Evolutionary conservation across 1,140 invertebrate genomes (phyloP).

Genomic region (Aphelinus certus): DNA sequence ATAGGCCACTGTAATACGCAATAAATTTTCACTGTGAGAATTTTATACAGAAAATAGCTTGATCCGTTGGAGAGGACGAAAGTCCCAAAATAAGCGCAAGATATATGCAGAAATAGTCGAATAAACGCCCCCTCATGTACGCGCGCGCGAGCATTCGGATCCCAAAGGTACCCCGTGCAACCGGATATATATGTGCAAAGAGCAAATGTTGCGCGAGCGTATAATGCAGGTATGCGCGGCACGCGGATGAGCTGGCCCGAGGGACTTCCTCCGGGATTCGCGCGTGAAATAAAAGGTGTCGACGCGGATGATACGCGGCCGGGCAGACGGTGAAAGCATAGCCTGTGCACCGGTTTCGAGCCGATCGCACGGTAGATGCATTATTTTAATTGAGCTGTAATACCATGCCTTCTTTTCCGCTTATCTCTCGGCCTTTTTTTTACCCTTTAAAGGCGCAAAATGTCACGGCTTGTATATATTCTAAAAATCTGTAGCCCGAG

Average conservation of each 20-base stretch:
- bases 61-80: no score
- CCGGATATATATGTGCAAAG: slow-evolving; percentile 18
- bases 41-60: no score
- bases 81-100: no score
- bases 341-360: background rate
- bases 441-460: background rate
- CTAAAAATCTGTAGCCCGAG: no score
- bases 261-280: slow-evolving; percentile 31
- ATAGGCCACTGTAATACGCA: no score
- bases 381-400: background rate
- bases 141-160: no score
- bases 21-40: no score
- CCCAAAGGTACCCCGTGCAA: background rate
- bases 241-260: slow-evolving; percentile 5
- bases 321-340: background rate
- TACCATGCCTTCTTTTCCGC: background rate
- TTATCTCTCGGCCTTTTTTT: background rate
- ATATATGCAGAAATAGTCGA: no score
- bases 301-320: slow-evolving; percentile 14
- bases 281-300: slow-evolving; percentile 27
- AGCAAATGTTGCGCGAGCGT: background rate
- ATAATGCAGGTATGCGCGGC: background rate
- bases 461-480: no score
- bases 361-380: background rate
- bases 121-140: no score